phyloP scores from a whole-genome alignment of 2,113 vertebrate genomes.

The Callorhinus ursinus region DNA sequence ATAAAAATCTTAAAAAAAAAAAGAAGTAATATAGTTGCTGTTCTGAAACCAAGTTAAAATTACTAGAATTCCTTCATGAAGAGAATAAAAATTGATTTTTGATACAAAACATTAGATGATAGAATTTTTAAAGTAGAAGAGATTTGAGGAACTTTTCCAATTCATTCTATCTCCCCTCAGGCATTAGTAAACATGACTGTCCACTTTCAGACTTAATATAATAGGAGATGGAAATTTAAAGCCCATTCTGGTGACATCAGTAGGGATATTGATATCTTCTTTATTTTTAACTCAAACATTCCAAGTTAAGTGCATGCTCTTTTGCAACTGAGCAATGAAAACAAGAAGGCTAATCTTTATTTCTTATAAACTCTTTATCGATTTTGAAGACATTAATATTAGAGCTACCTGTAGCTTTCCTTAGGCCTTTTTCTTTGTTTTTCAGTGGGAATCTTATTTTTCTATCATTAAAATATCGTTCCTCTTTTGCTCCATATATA shows the following conservation, averaged over 20 bases:
- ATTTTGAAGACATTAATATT: neutral
- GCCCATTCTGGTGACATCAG: neutral
- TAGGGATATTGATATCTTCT: neutral
- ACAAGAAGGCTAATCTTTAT: neutral
- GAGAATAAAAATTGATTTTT: neutral
- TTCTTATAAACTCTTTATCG: neutral
- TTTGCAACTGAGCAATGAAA: constrained; percentile 13
- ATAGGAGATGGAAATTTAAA: neutral
- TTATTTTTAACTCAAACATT: constrained; percentile 21
- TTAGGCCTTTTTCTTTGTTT: neutral
- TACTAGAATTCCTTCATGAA: neutral
- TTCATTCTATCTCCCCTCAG: neutral
- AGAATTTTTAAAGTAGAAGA: neutral
- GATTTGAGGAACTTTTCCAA: neutral
- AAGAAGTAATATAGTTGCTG: neutral
- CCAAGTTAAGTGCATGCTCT: neutral
- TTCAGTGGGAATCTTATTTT: neutral
- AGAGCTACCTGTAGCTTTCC: neutral
- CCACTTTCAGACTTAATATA: neutral
- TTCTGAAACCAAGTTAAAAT: constrained; percentile 22
- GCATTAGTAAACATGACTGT: neutral
- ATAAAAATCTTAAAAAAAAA: neutral
- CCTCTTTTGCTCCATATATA: neutral
- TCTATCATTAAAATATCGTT: neutral
- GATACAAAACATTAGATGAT: neutral